Evolutionary conservation across 2,888 invertebrate species (phyloP), one percentile per base, ranked within the genome.

Genomic region (Linnaemya tessellans): DNA sequence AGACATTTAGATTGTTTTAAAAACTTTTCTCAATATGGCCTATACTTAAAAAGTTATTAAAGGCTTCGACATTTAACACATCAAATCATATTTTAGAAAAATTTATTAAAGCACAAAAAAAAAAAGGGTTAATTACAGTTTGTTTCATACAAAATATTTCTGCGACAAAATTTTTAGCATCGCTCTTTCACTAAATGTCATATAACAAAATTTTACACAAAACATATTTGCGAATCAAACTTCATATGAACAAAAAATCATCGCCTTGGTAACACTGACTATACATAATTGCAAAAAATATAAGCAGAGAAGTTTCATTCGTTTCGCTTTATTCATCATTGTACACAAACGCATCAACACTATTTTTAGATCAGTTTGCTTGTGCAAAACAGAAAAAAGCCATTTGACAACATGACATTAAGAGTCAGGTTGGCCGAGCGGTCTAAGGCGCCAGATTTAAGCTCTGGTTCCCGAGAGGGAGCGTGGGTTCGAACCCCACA

Each of bases 401-500:
- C 46, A 3, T 62, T 75, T 54, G 62, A 43, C 74, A 60, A 22
- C 0, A 0, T 0, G 0, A 38, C 5, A 7, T 1, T 8, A 75
- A 0, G 51, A 56, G 84, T 85, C 94, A 95, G 95, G 94, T 95
- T 95, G 95, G 95, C 95, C 95, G 94, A 95, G 95, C 95, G 95
- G 95, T 95, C 95, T 95, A 95, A 95, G 95, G 95, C 95, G 95
- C 95, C 95, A 95, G 95, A 95, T 94, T 95, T 95, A 95, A 95
- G 95, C 94, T 95, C 95, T 95, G 95, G 95, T 95, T 95, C 95
- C 94, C 95, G 93, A 93, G 93, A 94, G 95, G 95, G 95, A 95
- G 95, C 95, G 95, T 95, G 95, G 95, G 95, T 95, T 95, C 95
- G 95, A 95, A 95, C 94, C 95, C 95, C 95, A 95, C 95, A 95